Evolutionary conservation across 2,113 vertebrate species (phyloP), one percentile per base, ranked within the genome.

Genomic region (Neotragus moschatus): DNA sequence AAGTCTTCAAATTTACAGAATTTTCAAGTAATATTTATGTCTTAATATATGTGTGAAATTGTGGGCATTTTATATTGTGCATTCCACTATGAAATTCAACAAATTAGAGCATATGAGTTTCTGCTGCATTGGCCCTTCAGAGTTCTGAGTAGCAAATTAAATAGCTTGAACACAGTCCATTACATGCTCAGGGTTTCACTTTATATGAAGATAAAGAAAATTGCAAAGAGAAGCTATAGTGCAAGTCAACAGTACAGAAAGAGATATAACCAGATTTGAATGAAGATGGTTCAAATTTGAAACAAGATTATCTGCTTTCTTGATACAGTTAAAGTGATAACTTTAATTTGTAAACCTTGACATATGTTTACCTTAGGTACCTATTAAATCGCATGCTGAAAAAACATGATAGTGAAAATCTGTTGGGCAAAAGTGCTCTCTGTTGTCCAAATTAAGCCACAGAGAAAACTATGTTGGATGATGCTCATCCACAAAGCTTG

Each of bases 111-210:
- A 95, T 43, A 17, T 51, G 82, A 95, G 51, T 88, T 85, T 36
- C 93, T 25, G 58, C 63, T 94, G 39, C n/a, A 93, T 80, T 93
- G 73, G 61, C 95, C 88, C 95, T 14, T 1, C 81, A 70, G 87
- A 82, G 60, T 70, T 80, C 5, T 88, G 33, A 97, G 36, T 4
- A 91, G 73, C 14, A 94, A 66, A 98, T 98, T 97, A 97, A 97
- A 96, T 84, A 98, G 91, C 77, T 87, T 75, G 88, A 95, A 75
- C 14, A 96, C 80, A 87, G 61, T 93, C 30, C 51, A 96, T 15
- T 53, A 43, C 5, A 79, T 73, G 9, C 36, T 11, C 49, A 77
- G n/a, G 5, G 60, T 49, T 97, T 96, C 56, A 70, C 45, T 92
- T 70, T 43, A 91, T 43, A 77, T 73, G 25, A 88, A 87, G 33